Conservation (phyloP, 1,140 invertebrate species). For the Drosophila murphyi region DNA sequence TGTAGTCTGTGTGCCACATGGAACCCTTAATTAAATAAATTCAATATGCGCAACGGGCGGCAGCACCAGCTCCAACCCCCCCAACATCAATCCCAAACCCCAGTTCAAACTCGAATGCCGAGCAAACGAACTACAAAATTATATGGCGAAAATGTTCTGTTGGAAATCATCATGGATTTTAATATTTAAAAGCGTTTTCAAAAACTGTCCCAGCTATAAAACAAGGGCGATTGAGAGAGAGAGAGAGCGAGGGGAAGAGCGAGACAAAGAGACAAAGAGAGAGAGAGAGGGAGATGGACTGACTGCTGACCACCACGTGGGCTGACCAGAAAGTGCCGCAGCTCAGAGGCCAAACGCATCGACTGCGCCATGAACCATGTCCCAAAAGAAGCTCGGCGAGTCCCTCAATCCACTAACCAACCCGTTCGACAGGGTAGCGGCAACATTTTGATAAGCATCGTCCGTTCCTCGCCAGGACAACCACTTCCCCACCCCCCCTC, state of each 20-base stretch:
- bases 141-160: conserved; percentile 75
- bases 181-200: conserved; percentile 83
- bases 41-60: conserved; percentile 81
- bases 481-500: background rate
- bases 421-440: conserved; percentile 71
- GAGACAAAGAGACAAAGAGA: background rate
- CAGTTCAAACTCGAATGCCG: conserved; percentile 10
- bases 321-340: conserved; percentile 70
- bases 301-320: conserved; percentile 57
- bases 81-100: background rate
- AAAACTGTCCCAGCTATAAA: conserved; percentile 65
- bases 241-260: background rate
- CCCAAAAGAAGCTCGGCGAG: conserved; percentile 52
- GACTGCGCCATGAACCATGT: conserved; percentile 56
- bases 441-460: conserved; percentile 77
- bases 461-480: background rate
- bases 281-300: background rate
- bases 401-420: conserved; percentile 7
- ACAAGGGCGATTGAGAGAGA: background rate
- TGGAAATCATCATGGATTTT: conserved; percentile 83
- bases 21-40: conserved; percentile 83
- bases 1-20: conserved; percentile 49
- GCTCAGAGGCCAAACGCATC: conserved; percentile 80
- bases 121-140: conserved; percentile 64
- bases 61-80: conserved; percentile 30